A percentile compares a stretch with the other conserved stretches of the same genome.
Conservation (phyloP, 1,140 invertebrate genomes). For the Sycophila sp. region DNA sequence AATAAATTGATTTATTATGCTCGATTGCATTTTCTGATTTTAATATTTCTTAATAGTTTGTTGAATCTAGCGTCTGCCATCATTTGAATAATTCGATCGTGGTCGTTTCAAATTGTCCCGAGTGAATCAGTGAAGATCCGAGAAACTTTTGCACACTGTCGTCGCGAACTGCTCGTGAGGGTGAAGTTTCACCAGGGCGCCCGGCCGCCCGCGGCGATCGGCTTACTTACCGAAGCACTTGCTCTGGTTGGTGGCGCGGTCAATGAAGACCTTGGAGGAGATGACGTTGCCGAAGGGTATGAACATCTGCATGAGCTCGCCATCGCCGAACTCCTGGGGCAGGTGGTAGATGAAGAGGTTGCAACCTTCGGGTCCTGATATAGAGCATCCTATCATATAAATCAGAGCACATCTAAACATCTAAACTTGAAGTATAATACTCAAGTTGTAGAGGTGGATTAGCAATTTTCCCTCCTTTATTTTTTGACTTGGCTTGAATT, state of each 20-base stretch:
- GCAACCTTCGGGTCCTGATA: slow-evolving; percentile 98
- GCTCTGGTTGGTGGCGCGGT: slow-evolving; percentile 99
- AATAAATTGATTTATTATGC: too few relatives aligned
- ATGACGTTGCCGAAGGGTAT: slow-evolving; percentile 99
- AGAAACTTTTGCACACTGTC: too few relatives aligned
- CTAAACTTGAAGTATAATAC: slow-evolving; percentile 68
- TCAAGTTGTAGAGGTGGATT: slow-evolving; percentile 55
- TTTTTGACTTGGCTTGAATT: neutral
- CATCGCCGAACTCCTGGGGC: slow-evolving; percentile 98
- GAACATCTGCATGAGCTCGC: slow-evolving; percentile 99
- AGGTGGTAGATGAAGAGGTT: slow-evolving; percentile 99
- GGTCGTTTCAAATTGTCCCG: too few relatives aligned
- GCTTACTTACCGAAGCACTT: slow-evolving; percentile 97
- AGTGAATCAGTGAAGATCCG: too few relatives aligned
- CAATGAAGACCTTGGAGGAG: slow-evolving; percentile 99
- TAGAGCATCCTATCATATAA: slow-evolving; percentile 87
- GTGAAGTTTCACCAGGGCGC: too few relatives aligned
- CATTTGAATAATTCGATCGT: too few relatives aligned
- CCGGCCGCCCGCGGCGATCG: too few relatives aligned
- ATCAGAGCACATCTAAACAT: slow-evolving; percentile 69
- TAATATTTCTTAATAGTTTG: too few relatives aligned
- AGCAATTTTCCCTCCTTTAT: too few relatives aligned
- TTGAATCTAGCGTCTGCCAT: too few relatives aligned
- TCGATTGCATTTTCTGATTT: too few relatives aligned
- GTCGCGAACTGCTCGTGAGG: too few relatives aligned